Conservation (phyloP, 1,140 invertebrate genomes). For the Magallana angulata region DNA sequence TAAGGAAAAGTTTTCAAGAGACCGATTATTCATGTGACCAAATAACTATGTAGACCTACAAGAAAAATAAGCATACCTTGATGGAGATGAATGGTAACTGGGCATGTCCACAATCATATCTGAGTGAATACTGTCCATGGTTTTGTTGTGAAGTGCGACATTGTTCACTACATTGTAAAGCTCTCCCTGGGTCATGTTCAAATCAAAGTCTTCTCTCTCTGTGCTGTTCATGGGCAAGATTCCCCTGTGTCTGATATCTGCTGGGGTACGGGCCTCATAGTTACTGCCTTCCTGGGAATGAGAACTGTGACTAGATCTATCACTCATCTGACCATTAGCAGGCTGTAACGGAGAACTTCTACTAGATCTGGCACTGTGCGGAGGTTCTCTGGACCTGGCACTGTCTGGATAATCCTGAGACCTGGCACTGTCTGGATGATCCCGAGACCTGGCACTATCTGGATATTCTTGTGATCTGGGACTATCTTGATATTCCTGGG, state of each 20-base stretch:
- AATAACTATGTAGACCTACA: too few species aligned
- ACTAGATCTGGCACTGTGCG: slow-evolving; percentile 20
- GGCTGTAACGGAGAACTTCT: not conserved
- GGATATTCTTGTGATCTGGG: slow-evolving; percentile 23
- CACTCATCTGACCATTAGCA: slow-evolving; percentile 24
- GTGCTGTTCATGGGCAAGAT: slow-evolving; percentile 69
- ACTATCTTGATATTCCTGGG: not conserved
- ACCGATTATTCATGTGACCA: too few species aligned
- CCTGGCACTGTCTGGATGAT: slow-evolving; percentile 22
- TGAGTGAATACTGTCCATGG: slow-evolving; percentile 72
- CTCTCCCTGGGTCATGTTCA: slow-evolving; percentile 65
- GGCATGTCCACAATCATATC: slow-evolving; percentile 74
- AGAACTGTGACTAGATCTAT: slow-evolving; percentile 44
- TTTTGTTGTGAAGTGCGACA: slow-evolving; percentile 66
- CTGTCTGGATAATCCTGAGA: slow-evolving; percentile 17
- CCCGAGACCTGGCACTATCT: slow-evolving; percentile 6
- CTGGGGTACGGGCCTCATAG: slow-evolving; percentile 63
- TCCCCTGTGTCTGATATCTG: slow-evolving; percentile 68
- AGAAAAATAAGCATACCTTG: slow-evolving; percentile 57
- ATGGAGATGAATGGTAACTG: slow-evolving; percentile 69
- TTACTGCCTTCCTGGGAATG: slow-evolving; percentile 55
- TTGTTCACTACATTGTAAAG: slow-evolving; percentile 65
- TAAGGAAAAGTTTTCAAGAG: too few species aligned
- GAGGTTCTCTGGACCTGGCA: slow-evolving; percentile 19
- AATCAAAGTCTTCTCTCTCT: slow-evolving; percentile 63